Base-by-base conservation (phyloP, 2,797 vertebrate genomes). In the Discoglossus pictus region DNA sequence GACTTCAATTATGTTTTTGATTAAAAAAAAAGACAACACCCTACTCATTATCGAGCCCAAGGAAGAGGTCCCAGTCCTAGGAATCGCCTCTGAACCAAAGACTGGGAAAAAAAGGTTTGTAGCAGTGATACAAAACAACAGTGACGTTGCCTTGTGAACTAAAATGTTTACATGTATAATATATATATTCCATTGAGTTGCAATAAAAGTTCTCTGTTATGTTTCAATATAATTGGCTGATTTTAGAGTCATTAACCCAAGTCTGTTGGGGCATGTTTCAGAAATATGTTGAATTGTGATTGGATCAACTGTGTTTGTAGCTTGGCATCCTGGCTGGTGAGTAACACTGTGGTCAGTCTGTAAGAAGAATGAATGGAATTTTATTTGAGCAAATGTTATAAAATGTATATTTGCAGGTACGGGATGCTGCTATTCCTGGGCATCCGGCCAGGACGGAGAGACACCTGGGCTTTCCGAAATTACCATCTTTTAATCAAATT, bases 391-490 rank as follows among this genome's bases (percentile, higher is more conserved):
- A 48, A 58, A 34, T 31, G 67, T 46, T 34, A 51, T 47, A 72
- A 34, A 12, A 60, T 59, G 40, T 67, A 60, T 36, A 25, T 60
- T 60, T 60, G 65, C 72, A 69, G 72, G 72, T 75, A 67, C 42
- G 6, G 74, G 72, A 72, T 75, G 71, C 65, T 74, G 73, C 46
- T 73, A 72, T 70, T 70, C 67, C 39, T 60, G 54, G 71, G 76
- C 58, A 2, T 53, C 6, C 23, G 17, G 78, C 78, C 78, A 40
- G 1, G 35, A 68, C 48, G 36, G 34, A 55, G 21, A 63, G 58
- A 47, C 59, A 47, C 76, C 73, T 66, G 40, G 42, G 36, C 36
- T 63, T 25, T 27, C 48, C 51, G 56, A 75, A 65, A 71, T 71
- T 50, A 71, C 53, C 61, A 65, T 71, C 62, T 71, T 65, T 53